Conservation (phyloP, 2,797 vertebrate species). For the Bryconaethiops microstoma region DNA sequence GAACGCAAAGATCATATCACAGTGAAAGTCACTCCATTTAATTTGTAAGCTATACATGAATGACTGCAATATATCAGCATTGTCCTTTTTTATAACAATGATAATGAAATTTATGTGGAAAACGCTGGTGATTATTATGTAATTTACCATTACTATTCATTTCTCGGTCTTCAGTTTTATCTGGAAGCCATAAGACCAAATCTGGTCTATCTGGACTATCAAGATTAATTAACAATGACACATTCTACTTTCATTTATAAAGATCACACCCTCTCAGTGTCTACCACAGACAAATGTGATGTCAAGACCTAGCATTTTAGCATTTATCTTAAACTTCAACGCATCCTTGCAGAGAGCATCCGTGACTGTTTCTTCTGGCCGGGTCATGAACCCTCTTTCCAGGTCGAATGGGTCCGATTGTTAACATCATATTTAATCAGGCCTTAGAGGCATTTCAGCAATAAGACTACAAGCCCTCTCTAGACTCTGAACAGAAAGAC, state of each 20-base stretch:
- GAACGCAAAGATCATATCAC: conserved; percentile 28
- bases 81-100: conserved; percentile 15
- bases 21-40: conserved; percentile 22
- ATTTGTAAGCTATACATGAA: conserved; percentile 34
- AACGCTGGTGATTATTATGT: conserved; percentile 8
- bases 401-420: not conserved
- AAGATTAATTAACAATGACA: not conserved
- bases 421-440: not conserved
- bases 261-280: not conserved
- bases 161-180: conserved; percentile 1
- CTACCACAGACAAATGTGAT: not conserved
- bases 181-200: not conserved
- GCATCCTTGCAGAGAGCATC: not conserved
- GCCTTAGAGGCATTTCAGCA: not conserved
- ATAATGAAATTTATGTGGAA: not conserved
- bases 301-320: not conserved
- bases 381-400: not conserved
- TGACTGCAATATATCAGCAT: conserved; percentile 29
- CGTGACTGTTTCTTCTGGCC: not conserved
- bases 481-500: conserved; percentile 40
- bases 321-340: not conserved
- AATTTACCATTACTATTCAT: not conserved
- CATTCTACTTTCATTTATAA: not conserved
- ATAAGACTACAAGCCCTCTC: not conserved
- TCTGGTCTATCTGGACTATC: not conserved